Evolutionary conservation across 2,888 invertebrate species (phyloP).

Genomic region (Malthinus seriepunctatus): DNA sequence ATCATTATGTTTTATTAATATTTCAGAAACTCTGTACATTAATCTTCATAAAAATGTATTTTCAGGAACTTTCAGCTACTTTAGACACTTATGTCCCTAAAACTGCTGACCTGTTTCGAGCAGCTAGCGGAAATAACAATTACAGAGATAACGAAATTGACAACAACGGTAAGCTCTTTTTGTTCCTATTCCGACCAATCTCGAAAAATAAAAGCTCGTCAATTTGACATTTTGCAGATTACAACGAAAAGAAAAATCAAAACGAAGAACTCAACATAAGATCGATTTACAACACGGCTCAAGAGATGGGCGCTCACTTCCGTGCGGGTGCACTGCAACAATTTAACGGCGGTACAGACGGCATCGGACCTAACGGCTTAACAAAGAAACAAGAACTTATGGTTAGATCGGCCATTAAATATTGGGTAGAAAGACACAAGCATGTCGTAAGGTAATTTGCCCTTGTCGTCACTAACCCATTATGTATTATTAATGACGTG

Average conservation of each 20-base stretch:
- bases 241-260: slow-evolving; percentile 49
- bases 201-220: too few relatives aligned
- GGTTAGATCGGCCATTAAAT: slow-evolving; percentile 84
- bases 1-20: too few relatives aligned
- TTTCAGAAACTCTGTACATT: too few relatives aligned
- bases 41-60: slow-evolving; percentile 17
- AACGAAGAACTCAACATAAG: slow-evolving; percentile 67
- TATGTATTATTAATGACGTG: neutral
- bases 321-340: slow-evolving; percentile 70
- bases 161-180: slow-evolving; percentile 38
- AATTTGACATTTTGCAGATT: slow-evolving; percentile 39
- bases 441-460: slow-evolving; percentile 79
- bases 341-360: slow-evolving; percentile 58
- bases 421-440: slow-evolving; percentile 89
- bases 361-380: slow-evolving; percentile 75
- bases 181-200: neutral
- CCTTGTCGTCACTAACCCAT: neutral
- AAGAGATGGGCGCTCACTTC: slow-evolving; percentile 77
- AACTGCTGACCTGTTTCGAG: slow-evolving; percentile 70
- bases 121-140: slow-evolving; percentile 54
- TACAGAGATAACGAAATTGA: slow-evolving; percentile 45
- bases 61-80: slow-evolving; percentile 74
- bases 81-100: slow-evolving; percentile 77
- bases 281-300: slow-evolving; percentile 76
- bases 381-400: slow-evolving; percentile 83